A percentile compares a stretch with the other conserved stretches of the same genome.
Conservation (phyloP, 2,888 invertebrate genomes). For the Leucophenga montana region DNA sequence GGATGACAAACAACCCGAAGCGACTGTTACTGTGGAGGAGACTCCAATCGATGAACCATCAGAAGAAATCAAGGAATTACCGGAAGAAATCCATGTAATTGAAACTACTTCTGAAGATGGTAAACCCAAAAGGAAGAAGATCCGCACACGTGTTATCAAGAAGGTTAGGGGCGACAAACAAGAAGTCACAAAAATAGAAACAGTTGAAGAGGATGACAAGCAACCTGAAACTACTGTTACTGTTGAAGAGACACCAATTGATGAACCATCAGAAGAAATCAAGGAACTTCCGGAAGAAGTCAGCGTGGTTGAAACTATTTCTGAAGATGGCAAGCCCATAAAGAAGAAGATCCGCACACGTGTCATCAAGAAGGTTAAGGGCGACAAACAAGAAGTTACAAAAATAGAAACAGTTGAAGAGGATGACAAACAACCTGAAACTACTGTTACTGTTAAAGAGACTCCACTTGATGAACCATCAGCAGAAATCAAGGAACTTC, state of each 20-base stretch:
- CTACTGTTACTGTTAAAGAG: slow-evolving; percentile 62
- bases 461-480: slow-evolving; percentile 43
- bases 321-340: slow-evolving; percentile 48
- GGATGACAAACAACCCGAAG: slow-evolving; percentile 27
- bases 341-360: slow-evolving; percentile 44
- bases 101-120: slow-evolving; percentile 26
- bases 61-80: slow-evolving; percentile 12
- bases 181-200: slow-evolving; percentile 27
- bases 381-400: slow-evolving; percentile 69
- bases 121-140: slow-evolving; percentile 22
- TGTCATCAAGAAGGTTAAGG: slow-evolving; percentile 53
- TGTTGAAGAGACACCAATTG: slow-evolving; percentile 20
- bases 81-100: slow-evolving; percentile 18
- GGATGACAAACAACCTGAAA: slow-evolving; percentile 65
- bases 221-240: slow-evolving; percentile 25
- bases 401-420: slow-evolving; percentile 72
- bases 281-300: slow-evolving; percentile 44
- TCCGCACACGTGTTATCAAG: slow-evolving; percentile 24
- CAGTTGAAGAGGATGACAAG: slow-evolving; percentile 29
- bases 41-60: slow-evolving; percentile 5
- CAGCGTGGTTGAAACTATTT: slow-evolving; percentile 26
- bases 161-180: slow-evolving; percentile 26
- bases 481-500: slow-evolving; percentile 56
- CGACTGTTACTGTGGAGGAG: slow-evolving; percentile 25
- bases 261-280: slow-evolving; percentile 32